Conservation (phyloP, 2,888 invertebrate genomes). For the Cremastinae sp. region DNA sequence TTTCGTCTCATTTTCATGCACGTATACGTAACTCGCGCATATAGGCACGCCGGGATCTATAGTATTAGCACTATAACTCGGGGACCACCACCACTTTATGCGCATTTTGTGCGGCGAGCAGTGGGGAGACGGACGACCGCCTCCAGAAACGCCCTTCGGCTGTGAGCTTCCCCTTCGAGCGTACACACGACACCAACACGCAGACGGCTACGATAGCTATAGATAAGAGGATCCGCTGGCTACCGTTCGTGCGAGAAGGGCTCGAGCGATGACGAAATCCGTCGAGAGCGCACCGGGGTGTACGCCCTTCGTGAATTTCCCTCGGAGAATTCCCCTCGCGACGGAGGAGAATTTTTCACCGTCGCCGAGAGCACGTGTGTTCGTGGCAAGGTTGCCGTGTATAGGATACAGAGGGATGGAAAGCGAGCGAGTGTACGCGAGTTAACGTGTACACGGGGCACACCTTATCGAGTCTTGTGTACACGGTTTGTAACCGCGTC, state of each 20-base stretch:
- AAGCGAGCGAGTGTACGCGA: slow-evolving; percentile 16
- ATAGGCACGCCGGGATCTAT: slow-evolving; percentile 10
- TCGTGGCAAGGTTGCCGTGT: slow-evolving; percentile 7
- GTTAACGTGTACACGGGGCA: slow-evolving; percentile 5
- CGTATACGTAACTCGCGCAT: background rate
- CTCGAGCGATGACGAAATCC: too few relatives aligned
- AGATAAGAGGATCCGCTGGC: background rate
- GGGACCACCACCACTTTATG: slow-evolving; percentile 61
- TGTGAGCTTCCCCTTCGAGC: slow-evolving; percentile 48
- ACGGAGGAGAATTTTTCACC: slow-evolving; percentile 7
- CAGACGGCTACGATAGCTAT: slow-evolving; percentile 10
- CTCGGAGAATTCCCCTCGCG: slow-evolving; percentile 29
- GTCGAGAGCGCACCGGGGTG: slow-evolving; percentile 1
- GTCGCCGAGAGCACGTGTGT: slow-evolving; percentile 33
- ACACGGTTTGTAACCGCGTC: slow-evolving; percentile 21
- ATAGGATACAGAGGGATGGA: slow-evolving; percentile 6
- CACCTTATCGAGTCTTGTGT: slow-evolving; percentile 12
- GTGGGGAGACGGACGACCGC: slow-evolving; percentile 77
- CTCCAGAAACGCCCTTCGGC: slow-evolving; percentile 79
- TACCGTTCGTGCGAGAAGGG: too few relatives aligned
- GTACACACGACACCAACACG: slow-evolving; percentile 26
- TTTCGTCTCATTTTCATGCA: slow-evolving; percentile 5
- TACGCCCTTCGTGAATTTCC: background rate
- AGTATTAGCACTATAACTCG: slow-evolving; percentile 47
- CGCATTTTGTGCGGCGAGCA: slow-evolving; percentile 63